Percentiles rank a stretch among this genome's conserved stretches.
Conservation (phyloP, 2,888 invertebrate genomes). For the Psylliodes chrysocephalus region DNA sequence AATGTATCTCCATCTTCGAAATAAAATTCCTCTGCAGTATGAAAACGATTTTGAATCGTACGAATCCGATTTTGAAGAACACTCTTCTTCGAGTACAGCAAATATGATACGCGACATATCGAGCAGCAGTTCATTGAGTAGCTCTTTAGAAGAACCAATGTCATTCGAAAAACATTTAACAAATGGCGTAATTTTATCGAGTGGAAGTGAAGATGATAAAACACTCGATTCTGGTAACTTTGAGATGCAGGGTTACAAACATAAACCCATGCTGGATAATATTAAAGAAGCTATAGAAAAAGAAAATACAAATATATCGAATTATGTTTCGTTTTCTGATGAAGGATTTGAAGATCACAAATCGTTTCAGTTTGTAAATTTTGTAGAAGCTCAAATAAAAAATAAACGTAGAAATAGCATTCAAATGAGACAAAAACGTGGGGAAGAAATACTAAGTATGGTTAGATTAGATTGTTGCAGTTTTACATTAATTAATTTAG, state of each 20-base stretch:
- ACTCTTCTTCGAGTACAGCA: conserved; percentile 52
- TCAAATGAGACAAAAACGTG: conserved; percentile 64
- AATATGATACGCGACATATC: too few species aligned
- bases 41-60: conserved; percentile 71
- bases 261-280: conserved; percentile 60
- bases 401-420: conserved; percentile 59
- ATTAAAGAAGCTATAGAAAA: conserved; percentile 63
- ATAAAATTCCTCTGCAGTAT: too few species aligned
- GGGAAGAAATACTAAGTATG: conserved; percentile 73
- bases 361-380: conserved; percentile 62
- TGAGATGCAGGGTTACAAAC: conserved; percentile 63
- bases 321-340: conserved; percentile 64
- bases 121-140: conserved; percentile 45
- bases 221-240: conserved; percentile 72
- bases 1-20: too few species aligned
- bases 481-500: conserved; percentile 75
- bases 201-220: conserved; percentile 64
- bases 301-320: conserved; percentile 61
- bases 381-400: conserved; percentile 59
- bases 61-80: conserved; percentile 69
- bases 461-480: conserved; percentile 74
- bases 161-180: not conserved
- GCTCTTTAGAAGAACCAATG: conserved; percentile 34
- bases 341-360: conserved; percentile 70
- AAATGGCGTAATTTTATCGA: conserved; percentile 37